These are phyloP conservation scores for Brachyopa scutellaris DNA, from an alignment of 2,888 invertebrate species.

Conservation along the genomic window DNA sequence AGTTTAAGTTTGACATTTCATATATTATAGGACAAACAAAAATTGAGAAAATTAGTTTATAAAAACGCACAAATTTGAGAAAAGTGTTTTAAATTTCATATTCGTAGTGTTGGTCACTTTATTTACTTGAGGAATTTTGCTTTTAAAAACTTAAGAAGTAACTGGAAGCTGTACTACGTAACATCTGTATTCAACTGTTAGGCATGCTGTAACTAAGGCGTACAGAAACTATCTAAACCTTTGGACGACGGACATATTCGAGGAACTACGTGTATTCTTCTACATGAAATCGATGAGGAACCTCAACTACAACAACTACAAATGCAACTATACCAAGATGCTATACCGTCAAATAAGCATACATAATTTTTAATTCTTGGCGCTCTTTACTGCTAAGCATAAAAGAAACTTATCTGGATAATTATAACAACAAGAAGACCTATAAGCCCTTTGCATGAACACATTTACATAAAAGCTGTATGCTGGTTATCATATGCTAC, in stretches of 20 bases:
- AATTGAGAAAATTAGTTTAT: neutral
- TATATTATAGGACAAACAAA: neutral
- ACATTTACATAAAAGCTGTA: too few relatives aligned
- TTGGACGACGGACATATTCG: neutral
- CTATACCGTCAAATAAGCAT: too few relatives aligned
- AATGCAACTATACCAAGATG: too few relatives aligned
- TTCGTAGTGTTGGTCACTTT: neutral
- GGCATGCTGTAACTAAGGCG: constrained; percentile 4
- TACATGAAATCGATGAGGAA: neutral
- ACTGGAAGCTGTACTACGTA: constrained; percentile 5
- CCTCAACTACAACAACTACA: neutral
- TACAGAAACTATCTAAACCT: neutral
- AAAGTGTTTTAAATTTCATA: constrained; percentile 7
- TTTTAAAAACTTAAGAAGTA: constrained; percentile 1
- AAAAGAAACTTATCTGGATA: too few relatives aligned
- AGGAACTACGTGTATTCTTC: neutral
- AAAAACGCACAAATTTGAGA: neutral
- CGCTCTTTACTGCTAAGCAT: too few relatives aligned
- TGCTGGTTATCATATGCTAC: too few relatives aligned
- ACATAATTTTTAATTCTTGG: too few relatives aligned
- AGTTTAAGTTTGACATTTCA: constrained; percentile 2
- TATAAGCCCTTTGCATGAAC: too few relatives aligned
- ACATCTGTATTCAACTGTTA: constrained; percentile 17
- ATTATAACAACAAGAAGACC: too few relatives aligned
- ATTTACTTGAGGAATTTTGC: constrained; percentile 7